A percentile compares a stretch with the other conserved stretches of the same genome.
Conservation (phyloP, 2,888 invertebrate species). For the Eustalomyia histrio region DNA sequence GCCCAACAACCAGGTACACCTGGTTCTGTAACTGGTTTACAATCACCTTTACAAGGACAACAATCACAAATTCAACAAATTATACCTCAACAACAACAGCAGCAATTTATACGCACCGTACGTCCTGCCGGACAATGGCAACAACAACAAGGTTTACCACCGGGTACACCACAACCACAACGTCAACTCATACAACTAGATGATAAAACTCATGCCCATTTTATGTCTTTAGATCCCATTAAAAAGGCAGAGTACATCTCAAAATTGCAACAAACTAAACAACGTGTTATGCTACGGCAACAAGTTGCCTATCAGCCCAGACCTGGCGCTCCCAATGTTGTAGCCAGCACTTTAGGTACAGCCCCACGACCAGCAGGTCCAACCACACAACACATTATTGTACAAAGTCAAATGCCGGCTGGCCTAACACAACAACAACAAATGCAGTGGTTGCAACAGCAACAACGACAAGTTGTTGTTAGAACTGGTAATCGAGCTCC, state of each 20-base stretch:
- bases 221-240: constrained; percentile 90
- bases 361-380: constrained; percentile 79
- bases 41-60: constrained; percentile 70
- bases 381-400: constrained; percentile 82
- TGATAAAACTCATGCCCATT: constrained; percentile 89
- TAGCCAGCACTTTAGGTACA: constrained; percentile 80
- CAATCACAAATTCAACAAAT: constrained; percentile 66
- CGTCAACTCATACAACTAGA: constrained; percentile 90
- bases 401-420: constrained; percentile 85
- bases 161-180: constrained; percentile 77
- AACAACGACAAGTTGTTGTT: constrained; percentile 83
- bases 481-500: constrained; percentile 74
- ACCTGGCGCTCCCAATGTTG: constrained; percentile 77
- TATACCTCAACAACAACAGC: constrained; percentile 65
- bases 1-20: constrained; percentile 71
- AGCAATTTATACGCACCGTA: constrained; percentile 82
- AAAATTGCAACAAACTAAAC: constrained; percentile 86
- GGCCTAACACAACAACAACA: constrained; percentile 84
- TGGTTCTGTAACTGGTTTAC: constrained; percentile 70
- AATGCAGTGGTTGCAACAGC: constrained; percentile 86
- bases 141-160: constrained; percentile 75
- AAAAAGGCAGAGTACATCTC: constrained; percentile 90
- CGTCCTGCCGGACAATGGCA: constrained; percentile 70
- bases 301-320: constrained; percentile 80
- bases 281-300: constrained; percentile 82